Evolutionary conservation across 2,797 vertebrate genomes (phyloP), one percentile per base, ranked within the genome.

Genomic region (Siniperca undulata): DNA sequence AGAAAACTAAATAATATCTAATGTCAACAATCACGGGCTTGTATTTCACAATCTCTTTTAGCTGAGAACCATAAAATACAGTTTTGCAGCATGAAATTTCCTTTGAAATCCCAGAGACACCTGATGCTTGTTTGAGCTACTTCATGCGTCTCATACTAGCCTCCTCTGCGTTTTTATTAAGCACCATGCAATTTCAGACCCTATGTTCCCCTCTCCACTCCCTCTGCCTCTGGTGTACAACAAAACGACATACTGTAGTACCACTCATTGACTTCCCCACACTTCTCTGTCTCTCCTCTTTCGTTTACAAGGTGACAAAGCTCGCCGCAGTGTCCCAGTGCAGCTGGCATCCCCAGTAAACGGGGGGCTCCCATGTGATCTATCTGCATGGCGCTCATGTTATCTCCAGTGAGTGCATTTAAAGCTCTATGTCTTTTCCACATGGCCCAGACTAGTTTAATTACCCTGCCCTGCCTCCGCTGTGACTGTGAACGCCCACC

Each of bases 251-350:
- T 20, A 61, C 84, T 56, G 74, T 9, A 71, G 67, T 68, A 74
- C 62, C 77, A 17, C 82, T 88, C 86, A 55, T 58, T 58, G 83
- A 84, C 88, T 85, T 89, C 78, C 78, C 48, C 72, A 11, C 66
- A 27, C 81, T 80, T 70, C 53, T 68, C 86, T 78, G 77, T 87
- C 89, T 82, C 74, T 85, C 77, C 78, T 77, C 72, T 81, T 84
- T 83, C 52, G 12, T 96, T 96, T 95, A 96, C 94, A 95, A 95
- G 94, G 95, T 95, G 95, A 94, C 95, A 92, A 94, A 95, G 86
- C 88, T 91, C 68, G 85, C 86, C 66, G 24, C 85, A 40, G 92
- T 91, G 91, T 94, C 93, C 93, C 79, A n/a, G 75, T 89, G 90
- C 94, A 95, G 95, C 94, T 96, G 95, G 92, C 93, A 94, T 92